A percentile compares a stretch with the other conserved stretches of the same genome.
Evolutionary conservation across 2,888 invertebrate genomes (phyloP).

Genomic region (Caenorhabditis parvicauda): DNA sequence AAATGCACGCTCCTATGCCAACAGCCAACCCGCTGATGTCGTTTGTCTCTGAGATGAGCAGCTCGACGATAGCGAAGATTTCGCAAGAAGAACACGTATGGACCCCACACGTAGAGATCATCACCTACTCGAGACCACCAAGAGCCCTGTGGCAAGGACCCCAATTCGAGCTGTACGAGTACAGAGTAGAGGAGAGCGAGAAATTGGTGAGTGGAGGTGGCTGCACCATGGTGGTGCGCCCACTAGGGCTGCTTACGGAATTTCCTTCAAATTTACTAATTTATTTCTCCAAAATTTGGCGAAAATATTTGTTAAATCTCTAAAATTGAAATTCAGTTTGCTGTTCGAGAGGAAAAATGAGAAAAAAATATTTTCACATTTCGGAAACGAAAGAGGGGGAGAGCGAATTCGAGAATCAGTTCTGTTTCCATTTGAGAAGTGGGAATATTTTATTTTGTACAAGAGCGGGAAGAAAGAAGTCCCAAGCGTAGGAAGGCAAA

Average conservation of each 20-base stretch:
- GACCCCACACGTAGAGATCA: constrained; percentile 31
- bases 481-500: no score
- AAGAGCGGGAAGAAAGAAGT: no score
- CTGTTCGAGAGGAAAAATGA: no score
- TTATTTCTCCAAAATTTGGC: background rate
- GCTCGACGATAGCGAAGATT: background rate
- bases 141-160: constrained; percentile 94
- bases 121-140: constrained; percentile 87
- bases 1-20: constrained; percentile 39
- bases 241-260: background rate
- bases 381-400: no score
- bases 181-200: constrained; percentile 28
- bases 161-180: constrained; percentile 84
- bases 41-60: constrained; percentile 9
- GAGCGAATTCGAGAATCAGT: no score
- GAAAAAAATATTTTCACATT: no score
- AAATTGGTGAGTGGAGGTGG: constrained; percentile 15
- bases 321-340: background rate
- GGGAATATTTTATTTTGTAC: no score
- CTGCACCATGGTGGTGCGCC: no score
- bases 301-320: background rate
- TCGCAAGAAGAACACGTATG: constrained; percentile 16
- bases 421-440: no score
- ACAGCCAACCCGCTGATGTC: constrained; percentile 27
- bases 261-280: background rate